Evolutionary conservation across 2,888 invertebrate genomes (phyloP).

Genomic region (Monoplex corrugatus): DNA sequence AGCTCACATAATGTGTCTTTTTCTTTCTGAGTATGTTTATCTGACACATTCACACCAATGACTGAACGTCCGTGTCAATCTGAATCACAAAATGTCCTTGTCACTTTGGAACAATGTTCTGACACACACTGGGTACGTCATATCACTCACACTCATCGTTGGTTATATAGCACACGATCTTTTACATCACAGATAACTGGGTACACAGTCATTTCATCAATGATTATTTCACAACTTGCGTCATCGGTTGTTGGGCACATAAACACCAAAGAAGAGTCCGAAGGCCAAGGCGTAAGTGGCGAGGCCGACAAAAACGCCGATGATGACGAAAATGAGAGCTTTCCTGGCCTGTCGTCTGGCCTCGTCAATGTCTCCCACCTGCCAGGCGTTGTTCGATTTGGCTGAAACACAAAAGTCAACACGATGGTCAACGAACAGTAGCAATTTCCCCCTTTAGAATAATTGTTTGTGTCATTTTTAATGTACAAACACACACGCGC

Average conservation of each 20-base stretch:
- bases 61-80: too few species aligned
- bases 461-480: too few species aligned
- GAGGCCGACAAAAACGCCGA: constrained; percentile 70
- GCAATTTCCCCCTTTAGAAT: neutral
- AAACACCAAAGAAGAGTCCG: constrained; percentile 65
- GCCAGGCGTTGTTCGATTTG: constrained; percentile 76
- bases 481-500: too few species aligned
- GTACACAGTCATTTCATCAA: neutral
- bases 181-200: constrained; percentile 1
- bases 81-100: too few species aligned
- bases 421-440: neutral
- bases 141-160: too few species aligned
- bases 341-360: constrained; percentile 68
- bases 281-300: constrained; percentile 71
- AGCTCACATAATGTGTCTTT: too few species aligned
- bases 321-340: constrained; percentile 71
- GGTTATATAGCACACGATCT: too few species aligned
- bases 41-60: too few species aligned
- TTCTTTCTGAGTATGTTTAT: too few species aligned
- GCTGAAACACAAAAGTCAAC: constrained; percentile 62
- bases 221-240: too few species aligned
- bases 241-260: constrained; percentile 44
- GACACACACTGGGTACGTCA: too few species aligned
- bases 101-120: too few species aligned
- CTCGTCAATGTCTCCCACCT: constrained; percentile 70